Evolutionary conservation across 1,140 invertebrate genomes (phyloP), one percentile per base, ranked within the genome.

Genomic region (Nymphalis io): DNA sequence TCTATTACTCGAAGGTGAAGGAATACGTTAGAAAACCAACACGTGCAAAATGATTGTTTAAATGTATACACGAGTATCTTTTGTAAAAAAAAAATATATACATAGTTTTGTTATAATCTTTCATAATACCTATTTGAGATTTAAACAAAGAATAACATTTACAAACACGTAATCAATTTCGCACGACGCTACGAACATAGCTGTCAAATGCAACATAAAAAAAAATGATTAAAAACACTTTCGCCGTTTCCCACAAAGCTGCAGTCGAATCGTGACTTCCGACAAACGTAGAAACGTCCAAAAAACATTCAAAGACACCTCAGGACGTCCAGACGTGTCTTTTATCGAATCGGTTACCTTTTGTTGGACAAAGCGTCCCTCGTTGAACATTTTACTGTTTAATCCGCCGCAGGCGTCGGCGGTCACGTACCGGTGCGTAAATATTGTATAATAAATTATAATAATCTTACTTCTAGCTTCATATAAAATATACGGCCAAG

Each of bases 201-300:
- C 23, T 44, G 59, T 44, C 59, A 48, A 62, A 27, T 15, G 4
- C 4, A 27, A 63, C 42, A 51, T n/a, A 21, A 20, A 51, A 20
- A 55, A 23, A 55, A 27, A 33, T 20, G 5, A 15, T 16, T 13
- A 57, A 21, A 53, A 40, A 39, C 64, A 73, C 68, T 76, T 74
- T 71, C 70, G 71, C 72, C 59, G 51, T 55, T 79, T 81, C 80
- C 73, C 82, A 80, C 78, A 79, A 69, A 55, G 70, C 46, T 18
- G 62, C 62, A 67, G 67, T 69, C 55, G 63, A 73, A 72, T 66
- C 83, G 83, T 85, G 83, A 79, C 81, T 83, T 46, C 83, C 83
- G 83, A 82, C 83, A 85, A 82, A 79, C 76, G 61, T 10, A 42
- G 53, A 53, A 46, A 66, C 68, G 65, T 51, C 69, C 44, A 81